Percentiles rank a stretch among this genome's conserved stretches.
These are phyloP conservation scores for Drosophila recens DNA, from an alignment of 2,888 invertebrate species.

Conservation along the genomic window DNA sequence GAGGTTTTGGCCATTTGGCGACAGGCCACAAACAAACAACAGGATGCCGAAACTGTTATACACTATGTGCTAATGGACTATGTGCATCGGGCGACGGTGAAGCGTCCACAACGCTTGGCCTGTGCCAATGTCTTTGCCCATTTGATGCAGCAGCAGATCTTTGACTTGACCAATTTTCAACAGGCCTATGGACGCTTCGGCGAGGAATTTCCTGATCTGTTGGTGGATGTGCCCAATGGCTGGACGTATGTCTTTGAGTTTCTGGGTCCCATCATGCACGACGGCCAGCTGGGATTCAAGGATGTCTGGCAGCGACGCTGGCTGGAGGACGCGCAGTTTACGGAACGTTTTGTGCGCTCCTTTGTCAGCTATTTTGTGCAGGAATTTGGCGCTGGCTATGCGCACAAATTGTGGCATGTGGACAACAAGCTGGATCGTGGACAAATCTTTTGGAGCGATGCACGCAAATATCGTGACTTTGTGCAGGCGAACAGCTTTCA, in stretches of 20 bases:
- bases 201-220: slow-evolving; percentile 74
- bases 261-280: slow-evolving; percentile 81
- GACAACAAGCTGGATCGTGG: slow-evolving; percentile 78
- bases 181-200: slow-evolving; percentile 74
- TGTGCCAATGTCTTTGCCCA: slow-evolving; percentile 73
- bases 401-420: slow-evolving; percentile 78
- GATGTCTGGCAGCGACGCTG: slow-evolving; percentile 81
- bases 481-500: slow-evolving; percentile 71
- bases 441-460: slow-evolving; percentile 71
- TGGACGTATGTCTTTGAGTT: slow-evolving; percentile 83
- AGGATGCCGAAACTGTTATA: slow-evolving; percentile 61
- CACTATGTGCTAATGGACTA: slow-evolving; percentile 76
- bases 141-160: slow-evolving; percentile 64
- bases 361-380: slow-evolving; percentile 80
- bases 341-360: slow-evolving; percentile 76
- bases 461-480: slow-evolving; percentile 69
- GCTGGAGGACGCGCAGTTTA: slow-evolving; percentile 58
- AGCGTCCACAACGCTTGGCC: slow-evolving; percentile 71
- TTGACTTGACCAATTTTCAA: slow-evolving; percentile 64
- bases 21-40: slow-evolving; percentile 55
- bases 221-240: slow-evolving; percentile 82
- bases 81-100: slow-evolving; percentile 68
- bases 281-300: slow-evolving; percentile 66
- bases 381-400: slow-evolving; percentile 81
- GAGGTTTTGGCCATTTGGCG: slow-evolving; percentile 74